Evolutionary conservation across 1,140 invertebrate species (phyloP), one percentile per base, ranked within the genome.

Genomic region (Papilio polyxenes): DNA sequence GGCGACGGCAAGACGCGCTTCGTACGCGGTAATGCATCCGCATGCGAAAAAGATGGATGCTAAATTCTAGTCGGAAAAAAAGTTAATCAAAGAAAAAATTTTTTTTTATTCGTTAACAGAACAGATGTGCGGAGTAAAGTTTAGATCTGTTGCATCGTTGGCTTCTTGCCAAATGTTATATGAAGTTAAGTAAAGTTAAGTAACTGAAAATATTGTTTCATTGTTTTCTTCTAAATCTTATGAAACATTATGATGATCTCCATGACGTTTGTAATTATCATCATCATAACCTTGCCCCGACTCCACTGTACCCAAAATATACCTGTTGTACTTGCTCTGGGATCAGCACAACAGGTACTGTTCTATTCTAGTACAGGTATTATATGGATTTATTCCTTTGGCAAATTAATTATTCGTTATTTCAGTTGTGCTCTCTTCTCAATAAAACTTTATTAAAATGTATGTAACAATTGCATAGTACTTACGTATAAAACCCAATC

Each of bases 401-500:
- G 13, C 13, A 53, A 6, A 53, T 17, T 53, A 5, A 53, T 17
- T 4, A 17, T 53, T 53, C 15, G 6, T 17, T 17, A 17, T 17
- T 17, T 53, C 5, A 5, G 40, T 53, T 13, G 0, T 20, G 0
- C n/a, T n/a, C 8, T 59, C n/a, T 59, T 44, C 56, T 59, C 8
- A 15, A 53, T 15, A 17, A 17, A 17, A 53, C 15, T 20, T 6
- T 20, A 20, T 59, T 59, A 59, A 56, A 59, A 59, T 59, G 17
- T 59, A 20, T 59, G 17, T 59, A 20, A 59, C 8, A 59, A 59
- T 59, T 59, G n/a, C 6, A 20, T 59, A 51, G 10, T 56, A 97
- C 97, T 98, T 95, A 98, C 98, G 93, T 98, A 97, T 89, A 98
- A 96, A n/a, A 98, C 97, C 96, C 97, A 98, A 93, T 98, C 98